A percentile compares a stretch with the other conserved stretches of the same genome.
phyloP scores from a whole-genome alignment of 1,140 invertebrate species.

The Campoletis sonorensis region DNA sequence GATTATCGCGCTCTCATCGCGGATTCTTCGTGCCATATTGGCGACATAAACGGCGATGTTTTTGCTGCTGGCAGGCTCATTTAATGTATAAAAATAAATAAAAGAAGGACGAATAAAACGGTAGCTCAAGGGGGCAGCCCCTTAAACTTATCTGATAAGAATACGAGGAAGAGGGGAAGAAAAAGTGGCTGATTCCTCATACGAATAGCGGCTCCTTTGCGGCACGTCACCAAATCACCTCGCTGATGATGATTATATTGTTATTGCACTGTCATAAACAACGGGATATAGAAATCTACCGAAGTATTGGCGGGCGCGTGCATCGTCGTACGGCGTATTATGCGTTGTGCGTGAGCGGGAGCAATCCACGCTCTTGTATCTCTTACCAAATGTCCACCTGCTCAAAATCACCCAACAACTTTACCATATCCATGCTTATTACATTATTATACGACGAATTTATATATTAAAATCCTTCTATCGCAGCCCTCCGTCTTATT shows the following conservation, averaged over 20 bases:
- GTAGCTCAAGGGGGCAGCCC: neutral
- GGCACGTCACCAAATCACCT: neutral
- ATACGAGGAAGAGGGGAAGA: neutral
- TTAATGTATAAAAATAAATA: neutral
- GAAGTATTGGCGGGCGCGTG: neutral
- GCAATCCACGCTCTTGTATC: conserved; percentile 1
- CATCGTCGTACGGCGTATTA: conserved; percentile 3
- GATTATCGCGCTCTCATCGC: neutral
- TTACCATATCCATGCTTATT: conserved; percentile 1
- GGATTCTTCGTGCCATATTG: neutral
- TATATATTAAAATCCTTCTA: neutral
- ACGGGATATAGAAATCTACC: conserved; percentile 6
- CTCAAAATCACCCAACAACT: neutral
- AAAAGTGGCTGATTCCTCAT: neutral
- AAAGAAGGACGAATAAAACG: neutral
- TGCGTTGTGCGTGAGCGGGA: conserved; percentile 19
- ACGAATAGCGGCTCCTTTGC: conserved; percentile 21
- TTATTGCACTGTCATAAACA: conserved; percentile 25
- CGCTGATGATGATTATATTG: conserved; percentile 20
- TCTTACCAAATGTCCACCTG: conserved; percentile 11
- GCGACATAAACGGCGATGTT: conserved; percentile 4
- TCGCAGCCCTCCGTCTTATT: neutral
- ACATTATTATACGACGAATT: conserved; percentile 26
- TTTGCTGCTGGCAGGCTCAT: neutral
- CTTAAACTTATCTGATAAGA: conserved; percentile 13